Evolutionary conservation across 1,140 invertebrate genomes (phyloP), one percentile per base, ranked within the genome.

Genomic region (Leucophenga varia): DNA sequence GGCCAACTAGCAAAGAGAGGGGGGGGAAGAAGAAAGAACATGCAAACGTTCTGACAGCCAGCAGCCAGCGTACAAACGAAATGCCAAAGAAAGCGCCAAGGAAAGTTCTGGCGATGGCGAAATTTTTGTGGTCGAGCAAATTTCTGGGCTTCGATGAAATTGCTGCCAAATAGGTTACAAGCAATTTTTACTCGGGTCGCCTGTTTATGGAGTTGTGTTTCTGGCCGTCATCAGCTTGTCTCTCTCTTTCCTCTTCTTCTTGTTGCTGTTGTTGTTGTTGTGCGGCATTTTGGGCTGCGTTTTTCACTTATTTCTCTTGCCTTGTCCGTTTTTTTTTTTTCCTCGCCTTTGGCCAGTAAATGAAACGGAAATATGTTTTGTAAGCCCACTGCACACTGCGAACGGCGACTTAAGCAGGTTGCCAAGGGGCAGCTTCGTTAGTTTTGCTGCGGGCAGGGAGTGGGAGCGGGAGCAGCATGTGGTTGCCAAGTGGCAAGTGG

Each of bases 311-410:
- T n/a, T n/a, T n/a, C 34, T 51, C 41, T 48, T 13, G 32, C 43
- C 18, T 35, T 38, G 16, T 12, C 17, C 36, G 37, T 42, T 48
- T 30, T 44, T 44, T 51, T 32, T n/a, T n/a, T n/a, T n/a, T n/a
- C n/a, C n/a, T n/a, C 50, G 50, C 47, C 39, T 32, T 67, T 65
- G 55, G 63, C 64, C 53, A 65, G 61, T 65, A 65, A 65, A 65
- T 65, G 61, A 65, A 65, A 65, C 61, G 61, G 61, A 65, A 65
- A 65, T 65, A 65, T 65, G 61, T 65, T 67, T 67, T 59, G 61
- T 67, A 52, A 55, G 59, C 61, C 49, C 58, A 39, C 14, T 65
- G 61, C 61, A 55, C 55, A 65, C 43, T 30, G 40, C 55, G 14
- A 31, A 30, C 25, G 14, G 19, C 12, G 31, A 13, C 16, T 9